A percentile compares a stretch with the other conserved stretches of the same genome.
phyloP scores from a whole-genome alignment of 2,797 vertebrate species.

The Characodon lateralis region DNA sequence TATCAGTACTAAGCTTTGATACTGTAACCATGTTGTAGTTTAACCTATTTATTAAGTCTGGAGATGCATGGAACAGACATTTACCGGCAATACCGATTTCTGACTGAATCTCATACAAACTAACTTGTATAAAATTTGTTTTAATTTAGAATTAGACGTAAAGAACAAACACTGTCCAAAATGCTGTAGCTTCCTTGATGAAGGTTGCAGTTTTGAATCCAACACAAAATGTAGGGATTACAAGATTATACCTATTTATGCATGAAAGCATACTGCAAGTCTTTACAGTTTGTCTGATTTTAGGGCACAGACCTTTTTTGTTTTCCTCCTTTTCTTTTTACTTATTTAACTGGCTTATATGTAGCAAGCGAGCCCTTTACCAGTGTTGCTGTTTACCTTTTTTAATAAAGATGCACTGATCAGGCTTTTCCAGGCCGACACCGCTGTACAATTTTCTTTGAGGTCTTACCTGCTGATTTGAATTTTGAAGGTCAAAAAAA shows the following conservation, averaged over 20 bases:
- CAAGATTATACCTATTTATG: neutral
- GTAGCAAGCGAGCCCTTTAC: neutral
- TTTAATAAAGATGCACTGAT: neutral
- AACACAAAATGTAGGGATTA: neutral
- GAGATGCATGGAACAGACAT: neutral
- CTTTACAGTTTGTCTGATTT: neutral
- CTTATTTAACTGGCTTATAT: neutral
- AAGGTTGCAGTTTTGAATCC: neutral
- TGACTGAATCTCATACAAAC: neutral
- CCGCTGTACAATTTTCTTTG: neutral
- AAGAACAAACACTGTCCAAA: neutral
- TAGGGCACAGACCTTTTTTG: neutral
- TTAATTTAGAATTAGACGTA: neutral
- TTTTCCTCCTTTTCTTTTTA: neutral
- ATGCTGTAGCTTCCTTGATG: neutral
- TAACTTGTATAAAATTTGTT: neutral
- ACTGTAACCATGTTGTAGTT: neutral
- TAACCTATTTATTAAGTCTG: neutral
- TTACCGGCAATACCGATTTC: neutral
- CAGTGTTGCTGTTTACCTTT: neutral
- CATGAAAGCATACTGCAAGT: neutral
- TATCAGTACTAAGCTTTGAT: neutral
- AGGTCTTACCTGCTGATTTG: neutral
- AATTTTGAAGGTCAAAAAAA: neutral
- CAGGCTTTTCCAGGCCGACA: neutral